A percentile compares a stretch with the other conserved stretches of the same genome.
Evolutionary conservation across 2,797 vertebrate genomes (phyloP).

Genomic region (Serranus cabrilla): DNA sequence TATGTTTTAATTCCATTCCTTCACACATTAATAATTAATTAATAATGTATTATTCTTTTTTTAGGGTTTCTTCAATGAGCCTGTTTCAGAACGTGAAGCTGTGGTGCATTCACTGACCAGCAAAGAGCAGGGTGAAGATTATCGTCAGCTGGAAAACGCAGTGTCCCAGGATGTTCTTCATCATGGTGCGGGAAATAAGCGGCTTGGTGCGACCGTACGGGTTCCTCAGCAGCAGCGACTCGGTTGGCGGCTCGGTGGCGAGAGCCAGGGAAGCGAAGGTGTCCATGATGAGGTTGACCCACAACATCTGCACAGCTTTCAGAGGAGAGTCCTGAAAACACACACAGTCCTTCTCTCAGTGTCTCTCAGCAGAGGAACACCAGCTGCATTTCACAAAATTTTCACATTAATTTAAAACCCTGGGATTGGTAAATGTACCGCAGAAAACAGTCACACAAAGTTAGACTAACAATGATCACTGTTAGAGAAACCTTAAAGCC

Average conservation of each 20-base stretch:
- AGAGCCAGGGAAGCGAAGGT: conserved; percentile 96
- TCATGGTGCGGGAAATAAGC: conserved; percentile 97
- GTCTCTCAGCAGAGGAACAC: too few species aligned
- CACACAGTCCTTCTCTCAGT: not conserved
- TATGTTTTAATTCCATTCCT: not conserved
- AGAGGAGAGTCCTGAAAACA: conserved; percentile 89
- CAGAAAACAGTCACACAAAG: not conserved
- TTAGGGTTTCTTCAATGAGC: not conserved
- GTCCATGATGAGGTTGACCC: conserved; percentile 99
- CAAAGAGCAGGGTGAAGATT: conserved; percentile 95
- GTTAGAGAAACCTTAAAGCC: not conserved
- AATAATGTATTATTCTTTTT: too few species aligned
- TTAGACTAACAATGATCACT: not conserved
- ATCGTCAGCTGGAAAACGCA: conserved; percentile 93
- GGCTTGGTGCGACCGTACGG: conserved; percentile 97
- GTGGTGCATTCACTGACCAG: conserved; percentile 85
- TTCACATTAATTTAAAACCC: not conserved
- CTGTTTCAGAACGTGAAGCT: not conserved
- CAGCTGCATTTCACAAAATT: not conserved
- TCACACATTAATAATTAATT: not conserved
- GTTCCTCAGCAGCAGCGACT: conserved; percentile 92
- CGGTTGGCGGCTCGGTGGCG: conserved; percentile 95
- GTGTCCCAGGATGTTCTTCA: conserved; percentile 98
- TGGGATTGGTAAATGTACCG: not conserved
- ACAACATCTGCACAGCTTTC: conserved; percentile 98